Conservation (phyloP, 2,888 invertebrate genomes). For the Spisula subtruncata region DNA sequence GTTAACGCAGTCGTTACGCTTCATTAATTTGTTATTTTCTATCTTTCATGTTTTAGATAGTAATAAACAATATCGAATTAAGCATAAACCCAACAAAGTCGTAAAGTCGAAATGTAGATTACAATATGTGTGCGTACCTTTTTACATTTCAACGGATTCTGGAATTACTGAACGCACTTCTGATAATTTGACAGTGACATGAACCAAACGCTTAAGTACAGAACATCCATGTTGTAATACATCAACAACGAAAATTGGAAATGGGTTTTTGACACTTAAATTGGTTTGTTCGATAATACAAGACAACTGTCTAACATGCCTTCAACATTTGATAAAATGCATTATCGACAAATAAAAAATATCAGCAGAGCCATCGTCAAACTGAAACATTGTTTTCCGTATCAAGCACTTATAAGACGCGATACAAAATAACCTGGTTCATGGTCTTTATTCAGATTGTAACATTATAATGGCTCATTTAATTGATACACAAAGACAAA, state of each 20-base stretch:
- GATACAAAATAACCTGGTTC: background rate
- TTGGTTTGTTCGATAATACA: constrained; percentile 14
- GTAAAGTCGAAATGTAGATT: no score
- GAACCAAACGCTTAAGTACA: background rate
- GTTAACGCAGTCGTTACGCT: no score
- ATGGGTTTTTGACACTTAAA: constrained; percentile 23
- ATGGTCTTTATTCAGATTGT: background rate
- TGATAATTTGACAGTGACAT: background rate
- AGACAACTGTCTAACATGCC: constrained; percentile 14
- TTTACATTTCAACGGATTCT: background rate
- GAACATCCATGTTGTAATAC: background rate
- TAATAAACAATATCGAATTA: no score
- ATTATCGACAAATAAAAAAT: background rate
- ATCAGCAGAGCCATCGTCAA: background rate
- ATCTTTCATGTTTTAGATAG: no score
- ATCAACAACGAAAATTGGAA: background rate
- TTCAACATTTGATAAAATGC: background rate
- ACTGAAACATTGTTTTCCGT: background rate
- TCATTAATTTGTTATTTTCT: no score
- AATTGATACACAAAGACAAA: background rate
- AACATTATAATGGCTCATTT: background rate
- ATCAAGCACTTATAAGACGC: background rate
- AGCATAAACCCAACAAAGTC: no score
- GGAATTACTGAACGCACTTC: background rate
- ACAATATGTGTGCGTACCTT: no score